These are phyloP conservation scores for Phoenicopterus ruber DNA, from an alignment of 2,113 vertebrate species.

Conservation along the genomic window DNA sequence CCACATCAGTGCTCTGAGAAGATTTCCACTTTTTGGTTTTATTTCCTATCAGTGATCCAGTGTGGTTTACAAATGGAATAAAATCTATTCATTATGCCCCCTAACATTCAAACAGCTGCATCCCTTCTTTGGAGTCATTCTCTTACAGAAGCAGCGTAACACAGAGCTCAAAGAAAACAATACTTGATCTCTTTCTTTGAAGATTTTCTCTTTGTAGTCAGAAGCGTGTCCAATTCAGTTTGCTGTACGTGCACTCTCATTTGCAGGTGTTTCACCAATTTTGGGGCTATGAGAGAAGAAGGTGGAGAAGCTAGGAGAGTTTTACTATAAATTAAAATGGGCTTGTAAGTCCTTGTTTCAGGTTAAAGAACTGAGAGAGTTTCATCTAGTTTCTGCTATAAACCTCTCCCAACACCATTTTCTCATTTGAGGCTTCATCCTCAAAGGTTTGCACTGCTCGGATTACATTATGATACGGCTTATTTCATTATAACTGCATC, in stretches of 20 bases:
- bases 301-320: background rate
- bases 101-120: slow-evolving; percentile 6
- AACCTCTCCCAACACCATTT: background rate
- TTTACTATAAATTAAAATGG: background rate
- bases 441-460: background rate
- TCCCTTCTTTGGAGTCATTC: background rate
- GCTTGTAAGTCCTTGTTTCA: background rate
- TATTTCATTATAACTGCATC: slow-evolving; percentile 53
- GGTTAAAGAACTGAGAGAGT: background rate
- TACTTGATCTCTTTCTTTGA: background rate
- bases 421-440: background rate
- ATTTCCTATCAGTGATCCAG: slow-evolving; percentile 59
- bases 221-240: background rate
- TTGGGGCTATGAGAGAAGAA: background rate
- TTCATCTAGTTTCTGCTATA: background rate
- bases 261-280: background rate
- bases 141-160: background rate
- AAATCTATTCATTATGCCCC: slow-evolving; percentile 41
- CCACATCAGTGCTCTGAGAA: slow-evolving; percentile 42
- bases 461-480: background rate
- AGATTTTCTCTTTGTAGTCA: background rate
- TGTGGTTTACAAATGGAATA: slow-evolving; percentile 47
- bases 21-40: slow-evolving; percentile 64
- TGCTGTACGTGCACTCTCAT: background rate
- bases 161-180: background rate